Percentiles rank a stretch among this genome's conserved stretches.
Conservation (phyloP, 2,113 vertebrate genomes). For the human region DNA sequence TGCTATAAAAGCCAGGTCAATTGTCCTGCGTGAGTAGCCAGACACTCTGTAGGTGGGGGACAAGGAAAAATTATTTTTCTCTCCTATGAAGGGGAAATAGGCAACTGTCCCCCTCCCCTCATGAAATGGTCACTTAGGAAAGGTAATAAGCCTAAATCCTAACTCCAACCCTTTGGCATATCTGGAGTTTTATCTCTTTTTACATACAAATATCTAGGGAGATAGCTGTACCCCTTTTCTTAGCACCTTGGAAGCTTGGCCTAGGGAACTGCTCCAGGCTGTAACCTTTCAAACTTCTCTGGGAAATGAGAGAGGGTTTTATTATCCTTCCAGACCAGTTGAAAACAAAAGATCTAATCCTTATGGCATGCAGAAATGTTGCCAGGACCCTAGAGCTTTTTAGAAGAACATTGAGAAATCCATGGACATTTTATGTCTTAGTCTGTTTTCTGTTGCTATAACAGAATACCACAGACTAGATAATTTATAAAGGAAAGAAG, state of each 20-base stretch:
- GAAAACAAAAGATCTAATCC: constrained; percentile 14
- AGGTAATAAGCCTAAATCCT: background rate
- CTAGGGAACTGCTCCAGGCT: background rate
- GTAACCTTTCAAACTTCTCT: background rate
- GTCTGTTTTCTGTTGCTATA: background rate
- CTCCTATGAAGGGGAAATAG: background rate
- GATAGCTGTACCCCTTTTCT: background rate
- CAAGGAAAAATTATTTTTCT: background rate
- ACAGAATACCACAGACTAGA: background rate
- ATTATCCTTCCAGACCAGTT: background rate
- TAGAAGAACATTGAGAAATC: background rate
- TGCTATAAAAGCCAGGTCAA: background rate
- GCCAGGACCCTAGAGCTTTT: background rate
- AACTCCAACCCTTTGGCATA: background rate
- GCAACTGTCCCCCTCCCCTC: background rate
- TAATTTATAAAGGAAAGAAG: background rate
- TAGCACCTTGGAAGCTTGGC: background rate
- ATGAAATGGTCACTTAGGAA: background rate
- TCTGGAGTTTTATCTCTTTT: background rate
- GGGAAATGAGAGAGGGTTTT: background rate
- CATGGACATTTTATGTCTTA: background rate
- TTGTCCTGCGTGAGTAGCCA: background rate
- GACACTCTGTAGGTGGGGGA: background rate
- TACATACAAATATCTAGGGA: background rate
- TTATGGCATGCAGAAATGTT: background rate